Evolutionary conservation across 1,140 invertebrate species (phyloP), one percentile per base, ranked within the genome.

Genomic region (Scaptomyza graminum): DNA sequence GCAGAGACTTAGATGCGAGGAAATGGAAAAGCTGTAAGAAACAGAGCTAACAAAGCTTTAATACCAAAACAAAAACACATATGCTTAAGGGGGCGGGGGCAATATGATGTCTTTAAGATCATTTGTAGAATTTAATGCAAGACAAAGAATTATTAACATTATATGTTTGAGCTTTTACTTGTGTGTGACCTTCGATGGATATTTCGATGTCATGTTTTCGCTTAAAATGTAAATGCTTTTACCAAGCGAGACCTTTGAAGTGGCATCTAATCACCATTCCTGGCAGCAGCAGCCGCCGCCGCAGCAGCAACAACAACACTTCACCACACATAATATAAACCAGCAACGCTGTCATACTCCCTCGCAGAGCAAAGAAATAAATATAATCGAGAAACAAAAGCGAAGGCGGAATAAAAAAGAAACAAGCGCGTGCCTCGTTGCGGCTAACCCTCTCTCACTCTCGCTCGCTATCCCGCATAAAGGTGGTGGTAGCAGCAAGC

Each of bases 251-350:
- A 34, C 66, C 74, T 71, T 79, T 70, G 68, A 81, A 77, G 78
- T 81, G 79, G 83, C 69, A 69, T 78, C 67, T 85, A 85, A 85
- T 87, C 78, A 81, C 66, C 60, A 74, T 50, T 61, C 50, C 56
- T 61, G 44, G 52, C 56, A 25, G 25, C 22, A 39, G 15, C 7
- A 43, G 31, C 43, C n/a, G 8, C 12, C 25, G 16, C 18, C 46
- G n/a, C 16, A 18, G 18, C 18, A 18, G 18, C 18, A 22, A 3
- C 18, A 22, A 1, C 7, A 11, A 49, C 16, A 13, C 54, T 15
- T 18, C 37, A 15, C 15, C 50, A 63, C 43, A 5, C 41, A 46
- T 12, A 50, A 41, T 41, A 41, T 41, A 41, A 41, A 41, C 12
- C 37, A 41, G 37, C 37, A 5, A 41, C 2, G 34, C 60, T 62